Percentiles rank a stretch among this genome's conserved stretches.
These are phyloP conservation scores for Dicentrarchus labrax DNA, from an alignment of 2,113 vertebrate genomes.

Conservation along the genomic window DNA sequence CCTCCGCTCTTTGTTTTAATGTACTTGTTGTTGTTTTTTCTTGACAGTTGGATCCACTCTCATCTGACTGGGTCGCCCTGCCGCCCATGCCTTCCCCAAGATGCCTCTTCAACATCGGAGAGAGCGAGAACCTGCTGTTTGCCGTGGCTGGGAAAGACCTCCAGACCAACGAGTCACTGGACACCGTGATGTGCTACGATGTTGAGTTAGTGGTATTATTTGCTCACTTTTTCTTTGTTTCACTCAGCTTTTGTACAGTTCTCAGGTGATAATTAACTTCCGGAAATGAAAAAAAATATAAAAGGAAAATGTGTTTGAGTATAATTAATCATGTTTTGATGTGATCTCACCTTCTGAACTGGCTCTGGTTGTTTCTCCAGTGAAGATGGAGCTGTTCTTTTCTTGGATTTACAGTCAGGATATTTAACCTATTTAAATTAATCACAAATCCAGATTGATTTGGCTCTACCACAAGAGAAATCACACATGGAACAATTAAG, in stretches of 20 bases:
- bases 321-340: not conserved
- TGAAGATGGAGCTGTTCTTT: not conserved
- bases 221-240: not conserved
- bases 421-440: not conserved
- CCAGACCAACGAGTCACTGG: constrained; percentile 94
- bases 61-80: constrained; percentile 93
- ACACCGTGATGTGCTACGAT: constrained; percentile 95
- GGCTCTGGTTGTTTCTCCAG: not conserved
- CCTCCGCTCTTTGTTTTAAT: not conserved
- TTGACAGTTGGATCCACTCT: constrained; percentile 90
- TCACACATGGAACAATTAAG: not conserved
- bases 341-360: not conserved
- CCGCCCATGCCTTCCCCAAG: constrained; percentile 96
- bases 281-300: not conserved
- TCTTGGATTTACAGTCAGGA: not conserved
- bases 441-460: not conserved
- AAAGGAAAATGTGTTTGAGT: not conserved
- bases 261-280: constrained; percentile 44
- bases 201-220: constrained; percentile 85
- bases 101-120: constrained; percentile 95
- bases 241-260: not conserved
- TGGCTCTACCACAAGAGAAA: not conserved
- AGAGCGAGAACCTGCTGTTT: constrained; percentile 91
- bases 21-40: not conserved
- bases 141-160: constrained; percentile 97